Base-by-base conservation (phyloP, 2,113 vertebrate species). In the Perca schrenkii region DNA sequence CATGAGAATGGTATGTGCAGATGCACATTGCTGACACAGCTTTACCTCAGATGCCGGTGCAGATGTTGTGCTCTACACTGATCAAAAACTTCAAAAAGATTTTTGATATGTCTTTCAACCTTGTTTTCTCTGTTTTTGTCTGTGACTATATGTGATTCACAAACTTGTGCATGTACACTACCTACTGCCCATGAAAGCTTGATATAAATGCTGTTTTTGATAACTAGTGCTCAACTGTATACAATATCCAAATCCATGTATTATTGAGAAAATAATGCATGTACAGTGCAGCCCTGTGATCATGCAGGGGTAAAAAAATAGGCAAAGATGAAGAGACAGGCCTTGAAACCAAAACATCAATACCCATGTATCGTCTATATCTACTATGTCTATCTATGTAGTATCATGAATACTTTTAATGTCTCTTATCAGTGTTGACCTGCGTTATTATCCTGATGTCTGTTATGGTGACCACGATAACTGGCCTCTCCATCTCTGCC, bases 401-500 rank as follows among this genome's bases (percentile, higher is more conserved):
- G 14, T 52, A 63, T 54, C 10, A 46, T 28, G 12, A 0, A 16
- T 34, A 31, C 4, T 0, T 74, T 34, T 2, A 0, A 2, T 65
- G 65, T 11, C 19, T 69, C 19, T 73, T 17, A 1, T 1, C 83
- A 96, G 96, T 95, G 76, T 67, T 96, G 70, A 96, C 93, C 3
- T 95, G 93, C 88, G 22, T 95, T 11, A 95, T 96, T 49, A 95
- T 95, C 83, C 56, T 95, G 6, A 78, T 96, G 88, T 96, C 94
- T 0, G 85, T 94, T 53, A 13, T 74, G 15, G 92, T 96, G 74
- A 96, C 95, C 21, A 88, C 90, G 0, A 80, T 96, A 16, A 95
- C 94, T 0, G 93, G 94, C 0, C 92, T 97, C 25, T 95, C 95
- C 43, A 91, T 96, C 75, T 96, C 95, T 1, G 95, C 94, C 54